Base-by-base conservation (phyloP, 2,888 invertebrate genomes). In the Cephus runcator region DNA sequence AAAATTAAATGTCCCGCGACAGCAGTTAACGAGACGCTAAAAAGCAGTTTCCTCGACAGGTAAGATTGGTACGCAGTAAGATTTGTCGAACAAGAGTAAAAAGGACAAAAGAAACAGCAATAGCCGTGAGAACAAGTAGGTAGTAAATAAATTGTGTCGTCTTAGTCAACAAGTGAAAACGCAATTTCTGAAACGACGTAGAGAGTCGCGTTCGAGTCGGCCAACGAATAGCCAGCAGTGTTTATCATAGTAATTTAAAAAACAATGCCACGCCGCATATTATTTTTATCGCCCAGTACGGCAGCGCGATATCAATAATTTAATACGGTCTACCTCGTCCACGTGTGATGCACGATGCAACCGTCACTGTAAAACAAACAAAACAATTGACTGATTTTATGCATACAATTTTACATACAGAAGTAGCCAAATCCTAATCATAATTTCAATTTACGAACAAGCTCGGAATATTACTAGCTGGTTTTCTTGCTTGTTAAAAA, bases 1-100 rank as follows among this genome's bases (percentile, higher is more conserved):
- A 69, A 76, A 84, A 84, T 85, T 84, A 79, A 81, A 84, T 85
- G 79, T 79, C 77, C 76, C 78, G 75, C 73, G 40, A 69, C 68
- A 73, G 77, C 73, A 82, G 75, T 74, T 71, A 73, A 77, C 35
- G 71, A 77, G 77, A 31, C 75, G 73, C 56, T 34, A 73, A 80
- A 77, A 69, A 56, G 69, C 73, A 76, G 36, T 76, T n/a, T 56
- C 34, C 35, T 71, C 78, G 34, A 40, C 71, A 77, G n/a, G 12
- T 76, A 81, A 79, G 35, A 77, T 75, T 69, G 56, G 36, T 69
- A 71, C 76, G 76, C 76, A 40, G 30, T 75, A 76, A 77, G 56
- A 69, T 77, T 56, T 33, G 4, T 71, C 76, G 34, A 36, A 12
- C 1, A 36, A 30, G n/a, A 9, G 68, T 34, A 40, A 35, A 12